These are phyloP conservation scores for Erpobdella octoculata DNA, from an alignment of 2,888 invertebrate species.

Conservation along the genomic window DNA sequence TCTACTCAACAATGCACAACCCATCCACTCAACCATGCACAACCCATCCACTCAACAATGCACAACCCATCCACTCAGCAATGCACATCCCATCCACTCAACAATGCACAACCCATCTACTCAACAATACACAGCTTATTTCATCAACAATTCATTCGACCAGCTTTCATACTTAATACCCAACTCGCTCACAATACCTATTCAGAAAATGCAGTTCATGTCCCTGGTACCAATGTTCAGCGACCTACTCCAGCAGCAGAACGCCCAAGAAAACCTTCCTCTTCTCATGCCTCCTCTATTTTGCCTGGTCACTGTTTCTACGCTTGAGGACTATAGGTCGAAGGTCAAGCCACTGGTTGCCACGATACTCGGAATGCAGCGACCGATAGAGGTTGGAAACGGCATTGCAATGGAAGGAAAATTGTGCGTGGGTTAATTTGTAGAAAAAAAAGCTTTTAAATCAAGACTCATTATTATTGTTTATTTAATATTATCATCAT, in stretches of 20 bases:
- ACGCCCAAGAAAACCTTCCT: slow-evolving; percentile 75
- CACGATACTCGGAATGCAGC: slow-evolving; percentile 49
- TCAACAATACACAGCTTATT: no score
- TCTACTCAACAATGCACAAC: no score
- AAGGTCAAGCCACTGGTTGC: slow-evolving; percentile 68
- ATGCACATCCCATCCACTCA: no score
- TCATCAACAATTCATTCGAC: not conserved
- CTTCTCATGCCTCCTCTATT: slow-evolving; percentile 50
- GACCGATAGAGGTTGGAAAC: slow-evolving; percentile 65
- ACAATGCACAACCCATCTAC: no score
- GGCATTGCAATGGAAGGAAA: no score
- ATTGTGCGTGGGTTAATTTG: no score
- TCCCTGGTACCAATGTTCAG: slow-evolving; percentile 84
- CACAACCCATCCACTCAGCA: no score
- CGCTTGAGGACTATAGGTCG: slow-evolving; percentile 45
- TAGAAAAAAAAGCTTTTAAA: no score
- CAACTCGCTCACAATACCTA: not conserved
- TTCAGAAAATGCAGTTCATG: slow-evolving; percentile 87
- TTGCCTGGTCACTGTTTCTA: slow-evolving; percentile 32
- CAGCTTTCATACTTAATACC: not conserved
- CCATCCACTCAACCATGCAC: no score
- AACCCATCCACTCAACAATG: no score
- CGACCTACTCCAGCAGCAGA: slow-evolving; percentile 62
- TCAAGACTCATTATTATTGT: no score
- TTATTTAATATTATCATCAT: no score